phyloP scores from a whole-genome alignment of 2,113 vertebrate genomes.

The Myotis davidii region DNA sequence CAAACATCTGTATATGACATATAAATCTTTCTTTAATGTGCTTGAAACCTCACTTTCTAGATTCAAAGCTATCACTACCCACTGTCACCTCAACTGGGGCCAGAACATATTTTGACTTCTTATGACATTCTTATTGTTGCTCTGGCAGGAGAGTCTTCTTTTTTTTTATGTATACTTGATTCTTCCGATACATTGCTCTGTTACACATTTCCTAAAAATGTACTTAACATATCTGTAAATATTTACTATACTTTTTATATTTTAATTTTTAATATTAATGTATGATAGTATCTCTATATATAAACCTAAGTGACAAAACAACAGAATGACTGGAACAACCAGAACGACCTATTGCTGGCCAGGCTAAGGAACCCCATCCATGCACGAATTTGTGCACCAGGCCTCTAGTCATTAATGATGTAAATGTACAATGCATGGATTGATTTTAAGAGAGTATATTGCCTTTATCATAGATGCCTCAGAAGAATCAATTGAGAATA shows the following conservation, averaged over 20 bases:
- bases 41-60: neutral
- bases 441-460: neutral
- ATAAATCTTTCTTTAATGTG: neutral
- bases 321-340: too few species aligned
- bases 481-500: neutral
- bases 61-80: neutral
- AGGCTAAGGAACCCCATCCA: too few species aligned
- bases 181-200: neutral
- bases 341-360: too few species aligned
- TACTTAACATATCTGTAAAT: neutral
- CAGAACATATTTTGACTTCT: neutral
- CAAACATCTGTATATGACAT: neutral
- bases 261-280: neutral
- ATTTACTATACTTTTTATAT: neutral
- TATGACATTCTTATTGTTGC: neutral
- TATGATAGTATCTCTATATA: neutral
- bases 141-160: neutral
- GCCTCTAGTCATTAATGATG: neutral
- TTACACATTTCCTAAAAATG: neutral
- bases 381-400: too few species aligned
- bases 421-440: neutral
- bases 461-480: neutral
- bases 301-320: too few species aligned
- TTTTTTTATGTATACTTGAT: neutral
- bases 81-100: neutral